Evolutionary conservation across 2,113 vertebrate species (phyloP), one percentile per base, ranked within the genome.

Genomic region (Dascyllus trimaculatus): DNA sequence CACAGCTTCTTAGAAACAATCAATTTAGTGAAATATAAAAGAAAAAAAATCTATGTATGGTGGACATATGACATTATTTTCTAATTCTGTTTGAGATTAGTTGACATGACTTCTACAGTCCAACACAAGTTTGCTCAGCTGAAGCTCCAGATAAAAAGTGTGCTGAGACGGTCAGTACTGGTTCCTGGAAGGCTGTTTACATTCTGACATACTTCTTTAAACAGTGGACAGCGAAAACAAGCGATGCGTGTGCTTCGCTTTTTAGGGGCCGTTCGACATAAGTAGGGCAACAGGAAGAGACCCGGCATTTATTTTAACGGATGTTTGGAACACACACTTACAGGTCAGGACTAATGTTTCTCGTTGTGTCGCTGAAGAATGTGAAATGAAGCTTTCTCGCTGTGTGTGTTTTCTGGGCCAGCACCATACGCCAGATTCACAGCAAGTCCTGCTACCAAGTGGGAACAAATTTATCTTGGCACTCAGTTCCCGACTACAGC

Each of bases 401-500:
- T 51, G 75, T 75, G 72, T 76, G 72, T 73, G 57, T 81, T 86
- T 86, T 84, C 71, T 65, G 45, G 83, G 79, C 81, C 68, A 84
- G 51, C 53, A 77, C 69, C 53, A 56, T 29, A 72, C 51, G 60
- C 73, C 83, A 87, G 67, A 91, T 71, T 66, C 80, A 77, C 84
- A 80, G 80, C 53, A 35, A 67, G 75, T 54, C 29, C 29, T 51
- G 17, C 26, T 71, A 58, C 11, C 48, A 64, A 82, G 25, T 43
- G 73, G 76, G 71, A 85, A 78, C 77, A 83, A 71, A 88, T 90
- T 72, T 65, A 88, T 90, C 84, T 89, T 87, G 81, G 84, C 85
- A 83, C 65, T 71, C 65, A 7, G 69, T 65, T 78, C 43, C 75
- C 22, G 54, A 57, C 66, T 80, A 61, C 80, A 85, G 75, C 80